Base-by-base conservation (phyloP, 2,888 invertebrate genomes). In the Helobdella robusta region DNA sequence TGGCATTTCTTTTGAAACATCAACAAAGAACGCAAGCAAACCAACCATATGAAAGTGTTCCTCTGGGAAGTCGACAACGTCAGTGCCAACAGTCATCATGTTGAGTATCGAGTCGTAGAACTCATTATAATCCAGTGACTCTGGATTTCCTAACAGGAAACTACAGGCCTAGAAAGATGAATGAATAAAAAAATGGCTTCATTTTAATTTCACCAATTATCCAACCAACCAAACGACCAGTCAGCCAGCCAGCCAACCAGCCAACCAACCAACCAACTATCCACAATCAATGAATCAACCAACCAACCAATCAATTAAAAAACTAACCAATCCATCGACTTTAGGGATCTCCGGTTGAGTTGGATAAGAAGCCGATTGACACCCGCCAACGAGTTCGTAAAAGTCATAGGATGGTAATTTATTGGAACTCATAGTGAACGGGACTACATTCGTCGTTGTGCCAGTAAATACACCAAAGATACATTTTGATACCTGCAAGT, bases 141-240 rank as follows among this genome's bases (percentile, higher is more conserved):
- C 93, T 0, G 90, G 88, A 1, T 91, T 91, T 61, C 91, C 91
- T 68, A 94, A 83, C 67, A 94, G 87, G 76, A 94, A 94, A 82
- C 92, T 94, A 81, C 91, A 90, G 1, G 93, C 93, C 84, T 78
- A 68, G 54, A 11, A 52, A 52, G 8, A 32, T 18, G 8, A 11
- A 32, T n/a, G 34, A 11, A 32, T 8, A 23, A 11, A 30, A 59
- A 30, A 46, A 32, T 15, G 61, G 32, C 11, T 48, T 60, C 4
- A 32, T 36, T 60, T 23, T 18, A 30, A 60, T n/a, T n/a, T n/a
- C n/a, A n/a, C n/a, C n/a, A n/a, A 59, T n/a, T n/a, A n/a, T n/a
- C n/a, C n/a, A n/a, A n/a, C n/a, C n/a, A n/a, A n/a, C n/a, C n/a
- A n/a, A n/a, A n/a, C n/a, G n/a, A n/a, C n/a, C n/a, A n/a, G n/a